Conservation (phyloP, 2,888 invertebrate species). For the Agonopterix alstromeriana region DNA sequence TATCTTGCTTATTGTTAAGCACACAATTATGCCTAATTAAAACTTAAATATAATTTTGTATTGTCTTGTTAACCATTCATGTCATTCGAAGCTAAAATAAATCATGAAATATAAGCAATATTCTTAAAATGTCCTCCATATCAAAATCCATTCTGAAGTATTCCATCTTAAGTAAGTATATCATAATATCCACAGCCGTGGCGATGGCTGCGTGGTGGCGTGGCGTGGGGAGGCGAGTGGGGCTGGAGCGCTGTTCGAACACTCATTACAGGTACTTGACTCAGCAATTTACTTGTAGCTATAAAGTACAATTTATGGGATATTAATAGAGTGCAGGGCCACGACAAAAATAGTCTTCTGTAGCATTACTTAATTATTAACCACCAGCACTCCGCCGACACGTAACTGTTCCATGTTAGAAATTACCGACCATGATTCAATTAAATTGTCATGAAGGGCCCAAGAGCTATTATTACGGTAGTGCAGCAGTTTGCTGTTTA, state of each 20-base stretch:
- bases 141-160: constrained; percentile 21
- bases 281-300: constrained; percentile 56
- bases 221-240: neutral
- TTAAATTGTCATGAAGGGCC: constrained; percentile 50
- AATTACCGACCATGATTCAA: constrained; percentile 45
- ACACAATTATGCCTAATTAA: no score
- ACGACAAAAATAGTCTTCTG: constrained; percentile 47
- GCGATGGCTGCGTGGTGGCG: neutral
- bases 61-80: no score
- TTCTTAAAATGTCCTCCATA: constrained; percentile 45
- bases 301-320: constrained; percentile 50
- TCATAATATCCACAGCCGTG: constrained; percentile 14
- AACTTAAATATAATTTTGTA: no score
- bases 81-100: constrained; percentile 15
- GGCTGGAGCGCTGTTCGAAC: constrained; percentile 13
- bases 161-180: constrained; percentile 3
- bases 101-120: constrained; percentile 37
- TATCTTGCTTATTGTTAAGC: neutral
- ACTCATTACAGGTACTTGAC: constrained; percentile 52
- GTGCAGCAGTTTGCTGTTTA: constrained; percentile 28
- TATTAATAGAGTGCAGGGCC: constrained; percentile 53
- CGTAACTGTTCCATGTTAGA: constrained; percentile 25
- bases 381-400: constrained; percentile 17
- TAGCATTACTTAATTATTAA: constrained; percentile 44
- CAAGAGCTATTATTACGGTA: constrained; percentile 36